Conservation (phyloP, 2,113 vertebrate species). For the Brachypodius melanocephalos region DNA sequence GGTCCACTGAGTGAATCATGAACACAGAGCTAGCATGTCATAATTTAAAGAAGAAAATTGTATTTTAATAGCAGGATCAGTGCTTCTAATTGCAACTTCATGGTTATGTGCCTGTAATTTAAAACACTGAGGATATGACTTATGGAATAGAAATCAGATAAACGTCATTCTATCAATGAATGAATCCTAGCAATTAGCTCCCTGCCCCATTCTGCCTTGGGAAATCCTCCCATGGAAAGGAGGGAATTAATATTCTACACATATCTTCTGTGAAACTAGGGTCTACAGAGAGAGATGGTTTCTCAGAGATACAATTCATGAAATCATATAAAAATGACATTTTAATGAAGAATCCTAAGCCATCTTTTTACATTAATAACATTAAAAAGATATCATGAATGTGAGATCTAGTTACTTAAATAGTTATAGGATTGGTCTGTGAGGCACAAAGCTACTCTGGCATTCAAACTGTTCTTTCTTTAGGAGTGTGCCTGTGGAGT, state of each 20-base stretch:
- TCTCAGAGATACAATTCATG: neutral
- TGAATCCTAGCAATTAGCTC: constrained; percentile 17
- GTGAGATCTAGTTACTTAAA: neutral
- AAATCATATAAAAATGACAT: neutral
- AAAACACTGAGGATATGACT: constrained; percentile 11
- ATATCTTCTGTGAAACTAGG: neutral
- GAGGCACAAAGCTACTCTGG: neutral
- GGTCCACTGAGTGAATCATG: constrained; percentile 15
- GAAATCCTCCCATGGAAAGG: constrained; percentile 1
- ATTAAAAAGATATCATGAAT: neutral
- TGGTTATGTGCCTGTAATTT: constrained; percentile 39
- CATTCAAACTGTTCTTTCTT: neutral
- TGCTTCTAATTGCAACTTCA: constrained; percentile 24
- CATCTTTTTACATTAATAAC: neutral
- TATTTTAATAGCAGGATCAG: constrained; percentile 44
- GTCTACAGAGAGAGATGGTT: neutral
- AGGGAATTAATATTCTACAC: neutral
- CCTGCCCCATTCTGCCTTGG: neutral
- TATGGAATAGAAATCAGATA: neutral
- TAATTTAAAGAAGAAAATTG: constrained; percentile 38
- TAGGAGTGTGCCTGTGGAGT: neutral
- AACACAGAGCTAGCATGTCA: neutral
- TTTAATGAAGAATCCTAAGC: neutral
- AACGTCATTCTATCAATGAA: neutral
- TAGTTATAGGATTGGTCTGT: neutral